Conservation (phyloP, 2,113 vertebrate species). For the Phaethon lepturus region DNA sequence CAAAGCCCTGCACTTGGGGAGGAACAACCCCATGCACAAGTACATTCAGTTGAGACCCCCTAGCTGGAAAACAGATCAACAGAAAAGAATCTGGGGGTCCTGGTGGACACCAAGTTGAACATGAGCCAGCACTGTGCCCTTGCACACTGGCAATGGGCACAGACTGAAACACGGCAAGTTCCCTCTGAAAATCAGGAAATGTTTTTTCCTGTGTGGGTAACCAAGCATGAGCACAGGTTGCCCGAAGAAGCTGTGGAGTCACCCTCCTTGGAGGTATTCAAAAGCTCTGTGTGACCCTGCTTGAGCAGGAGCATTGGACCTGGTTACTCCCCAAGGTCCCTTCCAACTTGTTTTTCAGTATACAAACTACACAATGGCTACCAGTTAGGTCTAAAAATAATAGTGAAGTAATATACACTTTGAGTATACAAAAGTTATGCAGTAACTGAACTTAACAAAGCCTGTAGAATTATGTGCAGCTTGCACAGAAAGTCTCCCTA, state of each 20-base stretch:
- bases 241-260: neutral
- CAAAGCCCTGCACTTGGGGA: neutral
- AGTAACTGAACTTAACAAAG: neutral
- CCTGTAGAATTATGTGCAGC: fast-evolving
- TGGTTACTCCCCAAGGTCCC: fast-evolving
- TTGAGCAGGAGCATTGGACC: neutral
- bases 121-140: neutral
- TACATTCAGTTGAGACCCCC: too few species aligned
- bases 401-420: neutral
- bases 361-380: neutral
- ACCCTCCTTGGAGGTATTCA: neutral
- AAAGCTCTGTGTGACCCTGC: neutral
- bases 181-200: neutral
- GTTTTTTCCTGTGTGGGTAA: neutral
- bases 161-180: neutral
- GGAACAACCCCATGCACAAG: neutral
- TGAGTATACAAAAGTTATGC: neutral
- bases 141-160: neutral
- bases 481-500: neutral
- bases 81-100: neutral
- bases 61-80: neutral
- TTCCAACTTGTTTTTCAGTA: neutral
- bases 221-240: neutral
- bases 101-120: neutral
- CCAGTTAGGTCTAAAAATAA: neutral